Evolutionary conservation across 2,888 invertebrate genomes (phyloP).

Genomic region (Galerucella pusilla): DNA sequence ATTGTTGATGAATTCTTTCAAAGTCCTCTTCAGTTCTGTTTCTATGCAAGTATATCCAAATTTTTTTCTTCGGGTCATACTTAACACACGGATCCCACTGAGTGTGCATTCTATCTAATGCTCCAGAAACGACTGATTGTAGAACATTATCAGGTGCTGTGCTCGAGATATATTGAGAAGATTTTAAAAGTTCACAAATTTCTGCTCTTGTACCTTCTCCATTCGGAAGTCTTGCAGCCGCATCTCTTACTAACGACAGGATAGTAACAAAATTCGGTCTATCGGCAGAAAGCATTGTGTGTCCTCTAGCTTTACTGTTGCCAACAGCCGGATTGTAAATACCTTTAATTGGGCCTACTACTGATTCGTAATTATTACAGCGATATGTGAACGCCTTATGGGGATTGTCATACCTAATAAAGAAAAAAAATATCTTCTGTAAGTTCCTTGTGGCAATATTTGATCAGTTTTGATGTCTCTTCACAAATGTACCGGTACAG

Average conservation of each 20-base stretch:
- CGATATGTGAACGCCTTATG: constrained; percentile 87
- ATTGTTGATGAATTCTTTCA: constrained; percentile 76
- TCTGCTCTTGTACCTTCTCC: constrained; percentile 94
- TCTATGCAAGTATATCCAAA: constrained; percentile 96
- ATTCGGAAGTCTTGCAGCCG: constrained; percentile 92
- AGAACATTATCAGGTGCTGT: constrained; percentile 73
- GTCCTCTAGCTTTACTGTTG: constrained; percentile 78
- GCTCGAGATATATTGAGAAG: constrained; percentile 71
- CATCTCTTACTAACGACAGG: constrained; percentile 90
- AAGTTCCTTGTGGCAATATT: too few relatives aligned
- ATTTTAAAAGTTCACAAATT: constrained; percentile 85
- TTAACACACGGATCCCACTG: constrained; percentile 94
- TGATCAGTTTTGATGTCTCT: too few relatives aligned
- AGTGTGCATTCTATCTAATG: constrained; percentile 88
- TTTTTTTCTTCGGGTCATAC: constrained; percentile 89
- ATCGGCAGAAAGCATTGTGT: constrained; percentile 82
- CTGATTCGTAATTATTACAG: constrained; percentile 86
- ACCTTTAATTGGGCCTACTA: constrained; percentile 77
- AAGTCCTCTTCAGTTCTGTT: constrained; percentile 71
- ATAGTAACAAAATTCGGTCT: constrained; percentile 93
- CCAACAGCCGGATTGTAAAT: constrained; percentile 76
- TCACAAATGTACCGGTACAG: too few relatives aligned
- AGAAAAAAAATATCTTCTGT: not conserved
- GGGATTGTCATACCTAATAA: constrained; percentile 78
- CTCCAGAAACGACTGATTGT: constrained; percentile 88